These are phyloP conservation scores for Bufotes viridis DNA, from an alignment of 2,797 vertebrate species.

Conservation along the genomic window DNA sequence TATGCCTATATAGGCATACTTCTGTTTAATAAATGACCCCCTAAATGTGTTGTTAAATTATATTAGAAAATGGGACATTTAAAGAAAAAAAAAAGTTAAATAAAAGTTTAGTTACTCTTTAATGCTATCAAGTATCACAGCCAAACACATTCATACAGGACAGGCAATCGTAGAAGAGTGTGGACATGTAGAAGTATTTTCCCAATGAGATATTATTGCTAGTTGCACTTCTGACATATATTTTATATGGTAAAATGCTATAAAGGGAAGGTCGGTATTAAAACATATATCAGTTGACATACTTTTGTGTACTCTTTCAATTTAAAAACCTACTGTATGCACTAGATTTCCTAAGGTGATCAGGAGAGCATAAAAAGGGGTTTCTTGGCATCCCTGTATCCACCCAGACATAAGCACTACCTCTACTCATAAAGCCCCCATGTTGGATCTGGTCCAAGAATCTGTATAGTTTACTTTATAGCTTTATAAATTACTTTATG, in stretches of 20 bases:
- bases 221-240: background rate
- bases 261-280: constrained; percentile 2
- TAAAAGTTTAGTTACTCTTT: background rate
- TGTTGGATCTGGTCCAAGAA: background rate
- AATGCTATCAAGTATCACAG: background rate
- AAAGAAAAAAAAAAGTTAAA: too few species aligned
- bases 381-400: background rate
- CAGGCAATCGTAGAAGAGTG: background rate
- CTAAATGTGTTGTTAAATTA: too few species aligned
- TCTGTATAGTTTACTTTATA: background rate
- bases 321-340: too few species aligned
- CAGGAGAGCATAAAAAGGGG: background rate
- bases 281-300: background rate
- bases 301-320: background rate
- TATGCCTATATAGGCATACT: too few species aligned
- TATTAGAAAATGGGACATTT: too few species aligned
- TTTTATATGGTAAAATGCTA: constrained; percentile 6
- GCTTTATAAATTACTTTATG: background rate
- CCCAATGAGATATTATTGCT: background rate
- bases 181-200: too few species aligned
- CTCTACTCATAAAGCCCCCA: background rate
- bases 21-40: too few species aligned
- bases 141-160: background rate
- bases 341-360: background rate
- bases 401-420: background rate